A percentile compares a stretch with the other conserved stretches of the same genome.
These are phyloP conservation scores for Botrylloides violaceus DNA, from an alignment of 23 tunicate species.

Conservation along the genomic window DNA sequence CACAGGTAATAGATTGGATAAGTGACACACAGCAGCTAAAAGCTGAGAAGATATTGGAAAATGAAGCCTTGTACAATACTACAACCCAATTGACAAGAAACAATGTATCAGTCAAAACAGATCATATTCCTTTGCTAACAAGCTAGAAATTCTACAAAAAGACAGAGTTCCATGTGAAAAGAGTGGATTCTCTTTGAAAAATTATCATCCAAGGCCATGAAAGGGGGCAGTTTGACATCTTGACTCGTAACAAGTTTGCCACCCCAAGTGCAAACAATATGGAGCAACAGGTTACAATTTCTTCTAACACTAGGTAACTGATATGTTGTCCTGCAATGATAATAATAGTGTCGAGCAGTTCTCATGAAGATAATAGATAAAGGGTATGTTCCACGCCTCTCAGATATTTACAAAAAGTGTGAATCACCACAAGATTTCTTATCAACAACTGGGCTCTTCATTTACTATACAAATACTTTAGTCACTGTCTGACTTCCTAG, in stretches of 20 bases:
- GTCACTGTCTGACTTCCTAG: constrained; percentile 1
- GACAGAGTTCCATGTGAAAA: too few relatives aligned
- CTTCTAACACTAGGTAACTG: neutral
- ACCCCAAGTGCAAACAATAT: neutral
- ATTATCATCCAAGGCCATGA: too few relatives aligned
- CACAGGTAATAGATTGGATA: too few relatives aligned
- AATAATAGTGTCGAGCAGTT: neutral
- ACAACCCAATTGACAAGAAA: too few relatives aligned
- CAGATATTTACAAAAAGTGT: neutral
- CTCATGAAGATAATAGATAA: neutral
- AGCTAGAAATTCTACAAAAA: too few relatives aligned
- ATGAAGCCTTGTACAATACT: too few relatives aligned
- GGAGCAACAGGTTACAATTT: neutral
- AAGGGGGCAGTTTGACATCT: too few relatives aligned
- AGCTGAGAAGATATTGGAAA: too few relatives aligned
- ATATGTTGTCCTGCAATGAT: neutral
- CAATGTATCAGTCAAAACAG: too few relatives aligned
- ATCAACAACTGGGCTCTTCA: neutral
- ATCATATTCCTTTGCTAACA: too few relatives aligned
- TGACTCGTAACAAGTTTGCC: neutral
- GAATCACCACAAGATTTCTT: neutral
- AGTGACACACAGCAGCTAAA: too few relatives aligned
- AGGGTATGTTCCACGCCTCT: neutral
- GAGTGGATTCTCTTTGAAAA: too few relatives aligned
- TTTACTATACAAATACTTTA: neutral